Percentiles rank a stretch among this genome's conserved stretches.
Conservation (phyloP, 2,888 invertebrate species). For the Galerucella nymphaeae region DNA sequence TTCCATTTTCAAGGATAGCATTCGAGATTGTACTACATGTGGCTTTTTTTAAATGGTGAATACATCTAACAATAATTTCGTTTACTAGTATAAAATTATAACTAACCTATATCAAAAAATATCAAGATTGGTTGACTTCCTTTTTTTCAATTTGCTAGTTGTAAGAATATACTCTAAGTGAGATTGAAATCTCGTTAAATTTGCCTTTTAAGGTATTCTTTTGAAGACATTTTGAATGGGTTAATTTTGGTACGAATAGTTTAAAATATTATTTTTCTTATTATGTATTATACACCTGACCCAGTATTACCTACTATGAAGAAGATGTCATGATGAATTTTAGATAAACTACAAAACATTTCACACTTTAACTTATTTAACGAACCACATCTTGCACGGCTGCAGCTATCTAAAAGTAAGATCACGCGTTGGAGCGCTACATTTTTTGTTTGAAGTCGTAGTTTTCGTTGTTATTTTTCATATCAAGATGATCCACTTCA, state of each 20-base stretch:
- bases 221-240: neutral
- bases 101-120: too few species aligned
- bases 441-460: neutral
- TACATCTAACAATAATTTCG: too few species aligned
- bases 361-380: neutral
- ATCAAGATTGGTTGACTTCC: too few species aligned
- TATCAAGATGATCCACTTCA: constrained; percentile 6
- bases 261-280: neutral
- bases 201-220: neutral
- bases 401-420: neutral
- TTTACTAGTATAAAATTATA: too few species aligned
- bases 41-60: too few species aligned
- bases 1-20: too few species aligned
- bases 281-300: neutral
- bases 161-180: too few species aligned
- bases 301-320: constrained; percentile 1
- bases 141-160: too few species aligned
- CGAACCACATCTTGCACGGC: neutral
- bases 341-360: constrained; percentile 1
- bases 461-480: neutral
- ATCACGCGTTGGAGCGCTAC: neutral
- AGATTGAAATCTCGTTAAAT: neutral
- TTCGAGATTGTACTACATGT: too few species aligned
- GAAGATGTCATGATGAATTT: neutral
- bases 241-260: neutral